Evolutionary conservation across 1,140 invertebrate genomes (phyloP).

Genomic region (Calephelis nemesis): DNA sequence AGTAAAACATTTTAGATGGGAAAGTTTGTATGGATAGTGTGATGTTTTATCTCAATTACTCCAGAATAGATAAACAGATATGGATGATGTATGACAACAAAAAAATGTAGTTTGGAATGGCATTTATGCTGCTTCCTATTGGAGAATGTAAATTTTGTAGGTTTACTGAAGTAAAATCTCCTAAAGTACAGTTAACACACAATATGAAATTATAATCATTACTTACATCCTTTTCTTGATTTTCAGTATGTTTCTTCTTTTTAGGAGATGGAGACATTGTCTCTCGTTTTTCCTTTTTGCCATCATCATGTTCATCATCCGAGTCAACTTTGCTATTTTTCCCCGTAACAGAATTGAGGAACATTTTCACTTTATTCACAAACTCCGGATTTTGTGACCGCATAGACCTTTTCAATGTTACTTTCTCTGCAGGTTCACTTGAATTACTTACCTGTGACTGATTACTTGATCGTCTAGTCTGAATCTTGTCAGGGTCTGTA

Average conservation of each 20-base stretch:
- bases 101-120: no score
- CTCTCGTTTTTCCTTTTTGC: constrained; percentile 39
- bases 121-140: neutral
- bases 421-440: constrained; percentile 57
- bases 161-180: no score
- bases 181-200: neutral
- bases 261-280: constrained; percentile 41
- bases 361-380: constrained; percentile 79
- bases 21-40: no score
- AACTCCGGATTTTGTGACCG: constrained; percentile 81
- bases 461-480: constrained; percentile 56
- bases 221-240: constrained; percentile 37
- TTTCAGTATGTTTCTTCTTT: constrained; percentile 46
- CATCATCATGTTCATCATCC: constrained; percentile 51
- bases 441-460: constrained; percentile 62
- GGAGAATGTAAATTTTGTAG: neutral
- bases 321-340: constrained; percentile 48
- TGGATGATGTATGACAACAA: no score
- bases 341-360: constrained; percentile 73
- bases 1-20: no score
- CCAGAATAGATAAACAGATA: no score
- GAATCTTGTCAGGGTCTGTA: constrained; percentile 53
- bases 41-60: no score
- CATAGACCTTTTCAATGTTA: constrained; percentile 66
- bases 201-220: constrained; percentile 20